Evolutionary conservation across 2,113 vertebrate genomes (phyloP), one percentile per base, ranked within the genome.

Genomic region (Nansenia antarctica): DNA sequence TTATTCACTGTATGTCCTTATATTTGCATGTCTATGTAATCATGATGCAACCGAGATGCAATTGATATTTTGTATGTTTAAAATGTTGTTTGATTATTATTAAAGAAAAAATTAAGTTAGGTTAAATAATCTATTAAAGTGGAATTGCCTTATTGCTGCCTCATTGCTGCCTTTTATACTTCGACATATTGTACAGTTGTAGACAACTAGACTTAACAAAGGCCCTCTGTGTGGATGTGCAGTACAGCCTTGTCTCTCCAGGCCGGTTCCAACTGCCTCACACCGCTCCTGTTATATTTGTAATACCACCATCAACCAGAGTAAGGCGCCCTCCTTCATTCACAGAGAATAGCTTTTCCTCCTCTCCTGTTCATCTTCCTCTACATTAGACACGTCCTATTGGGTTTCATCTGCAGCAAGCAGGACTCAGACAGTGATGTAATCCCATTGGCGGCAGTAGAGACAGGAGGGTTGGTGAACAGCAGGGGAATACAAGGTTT

Each of bases 371-470:
- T 62, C 49, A 62, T 47, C 37, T 15, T 20, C n/a, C n/a, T 71
- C 49, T 29, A 15, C 70, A 65, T 79, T 79, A 76, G 27, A 35
- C 24, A 47, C 14, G 15, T 82, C 49, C 73, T 69, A 80, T 71
- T 74, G 66, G 37, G 66, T 78, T 81, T 66, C 70, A 32, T 67
- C 62, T 61, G 71, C 18, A 65, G 49, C 9, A 39, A n/a, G 37
- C 65, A 61, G 54, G 27, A 1, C 22, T 71, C 62, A 65, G 34
- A 58, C 58, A 37, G 39, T 90, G 88, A 89, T 79, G 88, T 88
- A 87, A 91, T 89, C 73, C 27, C 11, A 53, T 54, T 42, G 53
- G 74, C 70, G 60, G 77, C 73, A 65, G 63, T 65, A 63, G 77
- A 73, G 79, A 63, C 63, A 55, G 63, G 63, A 69, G 53, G 63